Evolutionary conservation across 2,888 invertebrate genomes (phyloP).

Genomic region (Acronicta leporina): DNA sequence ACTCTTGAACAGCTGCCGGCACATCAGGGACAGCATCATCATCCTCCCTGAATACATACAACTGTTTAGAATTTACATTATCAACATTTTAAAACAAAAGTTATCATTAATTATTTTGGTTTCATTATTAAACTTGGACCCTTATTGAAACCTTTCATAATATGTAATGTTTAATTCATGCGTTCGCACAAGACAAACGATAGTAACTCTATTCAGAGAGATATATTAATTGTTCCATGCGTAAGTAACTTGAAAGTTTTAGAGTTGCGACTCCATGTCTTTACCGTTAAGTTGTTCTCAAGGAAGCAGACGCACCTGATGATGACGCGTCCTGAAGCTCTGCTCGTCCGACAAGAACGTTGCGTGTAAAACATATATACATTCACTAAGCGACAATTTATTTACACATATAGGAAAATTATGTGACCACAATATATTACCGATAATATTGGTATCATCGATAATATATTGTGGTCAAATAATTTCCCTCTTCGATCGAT

Average conservation of each 20-base stretch:
- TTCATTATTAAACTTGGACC: too few relatives aligned
- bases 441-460: too few relatives aligned
- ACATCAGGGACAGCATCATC: slow-evolving; percentile 97
- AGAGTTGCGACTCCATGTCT: slow-evolving; percentile 2
- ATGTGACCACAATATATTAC: too few relatives aligned
- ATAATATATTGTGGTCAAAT: too few relatives aligned
- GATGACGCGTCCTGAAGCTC: slow-evolving; percentile 39
- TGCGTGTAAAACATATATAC: slow-evolving; percentile 44
- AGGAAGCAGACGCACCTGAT: slow-evolving; percentile 49
- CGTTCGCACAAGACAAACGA: background rate
- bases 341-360: slow-evolving; percentile 35
- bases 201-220: slow-evolving; percentile 8
- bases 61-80: background rate
- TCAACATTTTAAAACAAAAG: background rate
- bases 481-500: too few relatives aligned
- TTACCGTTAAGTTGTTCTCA: slow-evolving; percentile 10
- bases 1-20: slow-evolving; percentile 95
- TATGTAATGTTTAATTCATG: too few relatives aligned
- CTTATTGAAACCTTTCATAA: too few relatives aligned
- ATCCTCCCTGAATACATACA: slow-evolving; percentile 87
- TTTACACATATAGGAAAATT: too few relatives aligned
- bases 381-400: slow-evolving; percentile 5
- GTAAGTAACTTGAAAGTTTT: too few relatives aligned
- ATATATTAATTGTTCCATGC: background rate
- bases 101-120: background rate